Evolutionary conservation across 2,113 vertebrate species (phyloP).

Genomic region (Carettochelys insculpta): DNA sequence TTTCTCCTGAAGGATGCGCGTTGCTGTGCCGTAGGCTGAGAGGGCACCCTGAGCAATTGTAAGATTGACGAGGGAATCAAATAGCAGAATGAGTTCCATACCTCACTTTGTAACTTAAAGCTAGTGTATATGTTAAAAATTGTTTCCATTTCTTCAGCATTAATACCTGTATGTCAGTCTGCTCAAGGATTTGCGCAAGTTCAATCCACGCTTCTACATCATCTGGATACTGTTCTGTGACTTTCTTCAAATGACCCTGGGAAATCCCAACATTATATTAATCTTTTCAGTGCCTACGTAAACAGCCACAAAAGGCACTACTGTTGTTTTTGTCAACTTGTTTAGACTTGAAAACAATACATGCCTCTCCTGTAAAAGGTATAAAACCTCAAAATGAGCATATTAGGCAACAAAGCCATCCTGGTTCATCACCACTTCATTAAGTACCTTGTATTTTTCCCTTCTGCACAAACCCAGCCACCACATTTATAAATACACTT

Average conservation of each 20-base stretch:
- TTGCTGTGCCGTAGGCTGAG: conserved; percentile 97
- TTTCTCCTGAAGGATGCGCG: conserved; percentile 97
- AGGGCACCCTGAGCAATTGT: conserved; percentile 84
- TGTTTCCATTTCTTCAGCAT: background rate
- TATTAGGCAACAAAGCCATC: background rate
- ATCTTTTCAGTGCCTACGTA: background rate
- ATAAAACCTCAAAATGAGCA: background rate
- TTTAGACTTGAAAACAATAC: background rate
- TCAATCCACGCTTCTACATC: conserved; percentile 99
- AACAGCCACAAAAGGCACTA: background rate
- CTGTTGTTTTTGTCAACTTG: background rate
- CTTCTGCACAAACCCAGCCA: no score
- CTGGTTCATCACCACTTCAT: background rate
- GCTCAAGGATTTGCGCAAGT: conserved; percentile 95
- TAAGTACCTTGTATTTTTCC: background rate
- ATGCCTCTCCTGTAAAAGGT: background rate
- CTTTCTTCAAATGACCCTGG: conserved; percentile 97
- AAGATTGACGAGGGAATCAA: background rate
- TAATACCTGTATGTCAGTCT: conserved; percentile 95
- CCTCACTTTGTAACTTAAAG: background rate
- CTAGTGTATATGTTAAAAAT: background rate
- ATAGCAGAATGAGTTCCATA: background rate
- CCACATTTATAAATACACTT: no score
- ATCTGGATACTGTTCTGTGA: conserved; percentile 97
- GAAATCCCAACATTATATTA: conserved; percentile 22